These are phyloP conservation scores for Trichopoda pennipes DNA, from an alignment of 2,888 invertebrate genomes.

Conservation along the genomic window DNA sequence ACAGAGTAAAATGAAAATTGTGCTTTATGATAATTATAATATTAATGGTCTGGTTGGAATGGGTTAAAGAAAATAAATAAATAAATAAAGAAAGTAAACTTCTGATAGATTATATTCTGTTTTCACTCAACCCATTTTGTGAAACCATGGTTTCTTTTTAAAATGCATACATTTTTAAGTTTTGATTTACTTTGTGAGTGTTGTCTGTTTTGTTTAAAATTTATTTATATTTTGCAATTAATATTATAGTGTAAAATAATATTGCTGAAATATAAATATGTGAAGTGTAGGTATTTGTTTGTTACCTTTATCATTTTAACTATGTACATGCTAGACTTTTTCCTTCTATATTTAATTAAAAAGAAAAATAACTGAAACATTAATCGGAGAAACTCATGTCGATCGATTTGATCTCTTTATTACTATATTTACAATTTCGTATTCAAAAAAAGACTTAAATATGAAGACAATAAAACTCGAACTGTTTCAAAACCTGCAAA, in stretches of 20 bases:
- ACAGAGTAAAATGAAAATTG: constrained; percentile 23
- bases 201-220: background rate
- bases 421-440: background rate
- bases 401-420: background rate
- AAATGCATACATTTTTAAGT: constrained; percentile 44
- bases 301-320: background rate
- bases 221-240: background rate
- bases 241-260: background rate
- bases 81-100: constrained; percentile 12
- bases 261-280: background rate
- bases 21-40: constrained; percentile 7
- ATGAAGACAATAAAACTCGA: constrained; percentile 13
- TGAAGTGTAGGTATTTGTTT: background rate
- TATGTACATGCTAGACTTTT: background rate
- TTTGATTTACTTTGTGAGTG: constrained; percentile 29
- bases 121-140: constrained; percentile 61
- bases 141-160: constrained; percentile 66
- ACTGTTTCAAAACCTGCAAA: background rate
- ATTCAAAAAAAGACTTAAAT: background rate
- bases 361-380: background rate
- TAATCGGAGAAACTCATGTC: background rate
- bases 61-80: constrained; percentile 1
- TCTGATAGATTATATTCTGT: constrained; percentile 40
- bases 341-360: background rate
- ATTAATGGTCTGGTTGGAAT: constrained; percentile 6